Conservation (phyloP, 2,113 vertebrate species). For the Bungarus multicinctus region DNA sequence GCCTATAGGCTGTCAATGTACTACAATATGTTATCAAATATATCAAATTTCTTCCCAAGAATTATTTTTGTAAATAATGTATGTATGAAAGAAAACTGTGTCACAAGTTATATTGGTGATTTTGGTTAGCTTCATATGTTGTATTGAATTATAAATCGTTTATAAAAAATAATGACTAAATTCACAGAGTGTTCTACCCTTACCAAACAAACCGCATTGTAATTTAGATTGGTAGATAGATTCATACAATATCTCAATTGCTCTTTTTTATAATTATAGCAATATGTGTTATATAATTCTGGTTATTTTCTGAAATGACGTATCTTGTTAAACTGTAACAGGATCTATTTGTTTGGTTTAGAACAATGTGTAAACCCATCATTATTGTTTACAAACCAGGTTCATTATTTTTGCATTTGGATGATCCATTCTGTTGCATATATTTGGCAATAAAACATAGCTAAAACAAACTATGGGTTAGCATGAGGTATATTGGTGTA, state of each 20-base stretch:
- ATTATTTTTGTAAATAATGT: conserved; percentile 34
- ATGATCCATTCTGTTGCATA: background rate
- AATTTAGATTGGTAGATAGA: background rate
- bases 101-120: background rate
- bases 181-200: background rate
- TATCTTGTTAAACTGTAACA: background rate
- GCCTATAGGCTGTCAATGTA: conserved; percentile 34
- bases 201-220: background rate
- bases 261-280: background rate
- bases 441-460: background rate
- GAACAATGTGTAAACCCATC: background rate
- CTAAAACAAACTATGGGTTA: background rate
- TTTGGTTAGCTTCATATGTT: background rate
- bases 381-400: background rate
- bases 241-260: background rate
- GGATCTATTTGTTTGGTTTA: background rate
- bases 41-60: conserved; percentile 44
- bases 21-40: conserved; percentile 32
- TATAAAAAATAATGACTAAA: background rate
- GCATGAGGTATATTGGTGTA: background rate
- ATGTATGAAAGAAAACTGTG: conserved; percentile 18
- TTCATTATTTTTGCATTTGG: background rate
- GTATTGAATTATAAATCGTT: background rate
- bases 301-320: background rate
- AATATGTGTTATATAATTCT: background rate